Base-by-base conservation (phyloP, 2,113 vertebrate genomes). In the Pardalotus punctatus region DNA sequence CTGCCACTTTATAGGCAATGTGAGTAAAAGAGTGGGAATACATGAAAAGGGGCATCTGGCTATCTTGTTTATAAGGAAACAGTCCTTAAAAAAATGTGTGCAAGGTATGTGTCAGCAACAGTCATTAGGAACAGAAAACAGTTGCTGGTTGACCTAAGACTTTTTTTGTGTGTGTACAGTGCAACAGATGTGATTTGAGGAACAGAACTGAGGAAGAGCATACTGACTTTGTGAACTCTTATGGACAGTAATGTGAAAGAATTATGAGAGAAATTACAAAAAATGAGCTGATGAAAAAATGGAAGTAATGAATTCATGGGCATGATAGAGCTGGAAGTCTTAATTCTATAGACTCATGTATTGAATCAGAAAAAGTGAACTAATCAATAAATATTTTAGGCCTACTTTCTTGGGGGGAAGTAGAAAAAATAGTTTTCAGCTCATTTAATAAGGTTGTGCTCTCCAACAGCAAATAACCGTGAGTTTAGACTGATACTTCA, bases 331-430 rank as follows among this genome's bases (percentile, higher is more conserved):
- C 40, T 76, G 48, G 29, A 28, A 62, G 67, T 80, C 50, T 42
- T 45, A 65, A 36, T 90, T 91, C 36, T 60, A 8, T 56, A 79
- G 48, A 50, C 31, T 74, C 51, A 12, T 11, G 27, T 53, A 56
- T 40, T 74, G 81, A 93, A 79, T 61, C 29, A 85, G 45, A 92
- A 79, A 66, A 72, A 76, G 18, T 48, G n/a, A 86, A 27, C 28
- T 60, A 24, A 60, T 79, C 57, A 53, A 53, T 84, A 76, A 20
- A 12, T 88, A 64, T 35, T 80, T 78, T 51, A 53, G 51, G 33
- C 31, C 19, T 67, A 5, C 71, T 73, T 95, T 90, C 58, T 71
- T 73, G 38, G 8, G 25, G 24, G 8, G 1, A 80, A 48, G 40
- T 35, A 57, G 28, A 65, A 71, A 65, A 83, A 86, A 16, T 14